phyloP scores from a whole-genome alignment of 2,797 vertebrate genomes.

The Parauchenoglanis ngamensis region DNA sequence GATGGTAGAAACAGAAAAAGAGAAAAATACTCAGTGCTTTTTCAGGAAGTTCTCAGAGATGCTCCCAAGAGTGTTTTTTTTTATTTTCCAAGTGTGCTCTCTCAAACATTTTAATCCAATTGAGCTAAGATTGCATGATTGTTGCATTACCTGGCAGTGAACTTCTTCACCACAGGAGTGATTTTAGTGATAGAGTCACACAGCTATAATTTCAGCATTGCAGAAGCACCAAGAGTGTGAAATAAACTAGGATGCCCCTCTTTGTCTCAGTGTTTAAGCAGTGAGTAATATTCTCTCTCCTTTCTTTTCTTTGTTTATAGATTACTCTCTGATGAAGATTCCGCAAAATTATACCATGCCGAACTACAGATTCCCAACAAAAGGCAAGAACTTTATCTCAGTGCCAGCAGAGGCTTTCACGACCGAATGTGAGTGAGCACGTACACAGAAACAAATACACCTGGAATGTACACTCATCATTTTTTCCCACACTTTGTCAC shows the following conservation, averaged over 20 bases:
- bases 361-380: constrained; percentile 88
- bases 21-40: background rate
- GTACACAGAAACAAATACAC: constrained; percentile 13
- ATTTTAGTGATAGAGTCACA: background rate
- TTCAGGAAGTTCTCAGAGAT: background rate
- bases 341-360: constrained; percentile 74
- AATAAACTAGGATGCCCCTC: background rate
- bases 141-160: background rate
- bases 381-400: constrained; percentile 87
- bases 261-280: background rate
- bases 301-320: constrained; percentile 68
- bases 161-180: background rate
- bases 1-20: background rate
- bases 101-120: background rate
- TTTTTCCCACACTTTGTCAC: background rate
- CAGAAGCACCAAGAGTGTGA: background rate
- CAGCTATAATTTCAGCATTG: too few relatives aligned
- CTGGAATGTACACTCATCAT: background rate
- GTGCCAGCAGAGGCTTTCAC: constrained; percentile 88
- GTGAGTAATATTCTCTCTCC: background rate
- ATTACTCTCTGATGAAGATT: constrained; percentile 87
- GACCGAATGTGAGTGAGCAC: constrained; percentile 75
- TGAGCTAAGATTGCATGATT: background rate
- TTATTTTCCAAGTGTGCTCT: background rate
- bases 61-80: background rate